Evolutionary conservation across 1,140 invertebrate species (phyloP), one percentile per base, ranked within the genome.

Genomic region (Lamellibrachia luymesi): DNA sequence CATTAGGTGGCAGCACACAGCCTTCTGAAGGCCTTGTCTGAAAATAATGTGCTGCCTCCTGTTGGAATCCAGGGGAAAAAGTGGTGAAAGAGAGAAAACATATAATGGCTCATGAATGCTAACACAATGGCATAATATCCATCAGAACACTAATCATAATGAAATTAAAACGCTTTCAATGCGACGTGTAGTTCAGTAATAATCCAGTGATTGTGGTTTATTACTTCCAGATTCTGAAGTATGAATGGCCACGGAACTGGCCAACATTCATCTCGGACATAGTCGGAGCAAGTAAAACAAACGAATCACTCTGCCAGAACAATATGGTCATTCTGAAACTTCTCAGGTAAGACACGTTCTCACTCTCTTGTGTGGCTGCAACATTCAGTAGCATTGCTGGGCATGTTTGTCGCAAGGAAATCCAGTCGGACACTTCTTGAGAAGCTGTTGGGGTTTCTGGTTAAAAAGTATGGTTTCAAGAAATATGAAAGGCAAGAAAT

Each of bases 171-270:
- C 25, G 64, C 52, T 56, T 56, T 56, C 13, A 56, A 56, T 6
- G 13, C 1, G 52, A 56, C 25, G 8, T 22, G 17, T 80, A 22
- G 64, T 80, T 22, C 13, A 80, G 13, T 80, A 80, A 0, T 22
- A 50, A 50, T 8, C 27, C 50, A 56, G 52, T 90, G 92, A 94
- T 94, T 92, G 91, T 50, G 93, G 94, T 91, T 94, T 94, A 93
- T 94, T 94, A 94, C 93, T 96, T 96, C 91, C 97, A 99, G 98
- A 99, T 99, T 94, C 97, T 99, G 94, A 99, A 99, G 96, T 97
- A 99, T 95, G 99, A 99, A 97, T 99, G 99, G 99, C 99, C 99
- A 91, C 99, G 99, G 95, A 99, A 99, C 96, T 99, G 99, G 99
- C 98, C 99, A 95, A 98, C 98, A 6, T 99, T 99, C 96, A 99